Base-by-base conservation (phyloP, 1,140 invertebrate genomes). In the Meteorus sp. region DNA sequence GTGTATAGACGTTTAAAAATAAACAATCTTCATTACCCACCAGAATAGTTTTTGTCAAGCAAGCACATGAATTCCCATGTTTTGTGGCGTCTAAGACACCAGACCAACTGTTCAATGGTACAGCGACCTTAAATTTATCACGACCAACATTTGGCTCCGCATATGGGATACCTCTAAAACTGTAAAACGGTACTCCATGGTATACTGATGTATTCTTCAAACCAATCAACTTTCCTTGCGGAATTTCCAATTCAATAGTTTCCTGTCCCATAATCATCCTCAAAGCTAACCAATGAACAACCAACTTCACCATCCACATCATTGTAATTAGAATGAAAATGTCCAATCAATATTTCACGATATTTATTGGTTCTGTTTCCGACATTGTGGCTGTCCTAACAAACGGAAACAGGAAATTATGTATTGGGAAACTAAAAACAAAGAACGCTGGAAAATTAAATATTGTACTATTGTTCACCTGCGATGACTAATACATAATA, bases 11-110 rank as follows among this genome's bases (percentile, higher is more conserved):
- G 51, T 89, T 89, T 0, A 91, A 68, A 56, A 85, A 84, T 0
- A 92, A 76, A 67, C 89, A 90, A 66, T 92, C 87, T 69, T 91
- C 89, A 19, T 81, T 74, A n/a, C 83, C 83, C 54, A 84, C 35
- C 0, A 74, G 9, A 7, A 53, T 62, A 41, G 72, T 50, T 50
- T 59, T 41, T 2, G 75, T 53, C 52, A 76, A 66, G 41, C 82
- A 74, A 69, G 80, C 72, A 64, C 83, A 84, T 3, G 71, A 55
- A 3, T 71, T 58, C 25, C 76, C 83, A 63, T 85, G 84, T 52
- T 82, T 67, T 0, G 85, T 85, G 0, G 85, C 89, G 63, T 89
- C 81, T 0, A 84, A 71, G 6, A 84, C 76, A 6, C 83, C 87
- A 50, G 80, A 68, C 88, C 89, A 91, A 20, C 80, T 53, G 3